Conservation (phyloP, 1,140 invertebrate species). For the Meteorus sp. region DNA sequence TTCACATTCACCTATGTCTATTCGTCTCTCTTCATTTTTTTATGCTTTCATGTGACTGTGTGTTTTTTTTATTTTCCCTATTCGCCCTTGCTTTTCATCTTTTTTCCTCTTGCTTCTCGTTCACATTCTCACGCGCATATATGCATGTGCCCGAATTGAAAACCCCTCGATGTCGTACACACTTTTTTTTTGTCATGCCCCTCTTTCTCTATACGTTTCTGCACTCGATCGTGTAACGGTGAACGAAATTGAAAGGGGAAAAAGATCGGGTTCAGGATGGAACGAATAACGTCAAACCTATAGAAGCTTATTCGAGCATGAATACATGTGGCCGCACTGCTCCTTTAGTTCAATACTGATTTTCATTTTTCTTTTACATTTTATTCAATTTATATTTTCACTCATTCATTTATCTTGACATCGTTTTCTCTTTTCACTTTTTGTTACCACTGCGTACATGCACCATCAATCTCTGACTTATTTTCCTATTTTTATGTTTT, state of each 20-base stretch:
- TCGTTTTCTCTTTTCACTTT: too few species aligned
- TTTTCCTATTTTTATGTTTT: not conserved
- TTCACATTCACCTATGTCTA: too few species aligned
- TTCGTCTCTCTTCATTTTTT: too few species aligned
- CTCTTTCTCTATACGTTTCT: not conserved
- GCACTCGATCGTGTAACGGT: not conserved
- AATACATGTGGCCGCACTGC: slow-evolving; percentile 2
- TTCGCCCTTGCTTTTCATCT: not conserved
- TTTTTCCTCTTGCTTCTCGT: too few species aligned
- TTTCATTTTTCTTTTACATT: not conserved
- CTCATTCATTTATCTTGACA: not conserved
- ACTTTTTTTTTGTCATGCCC: too few species aligned
- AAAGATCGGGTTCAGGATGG: not conserved
- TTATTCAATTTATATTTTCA: not conserved
- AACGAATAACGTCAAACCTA: slow-evolving; percentile 13
- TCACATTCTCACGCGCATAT: not conserved
- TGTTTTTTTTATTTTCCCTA: too few species aligned
- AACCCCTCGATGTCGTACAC: slow-evolving; percentile 9
- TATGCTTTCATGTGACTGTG: too few species aligned
- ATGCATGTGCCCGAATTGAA: slow-evolving; percentile 11
- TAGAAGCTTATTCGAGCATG: slow-evolving; percentile 15
- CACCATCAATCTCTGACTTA: not conserved
- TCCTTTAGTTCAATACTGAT: not conserved
- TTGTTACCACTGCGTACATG: too few species aligned
- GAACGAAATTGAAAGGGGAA: slow-evolving; percentile 10